Evolutionary conservation across 1,140 invertebrate species (phyloP).

Genomic region (Sycobia sp.): DNA sequence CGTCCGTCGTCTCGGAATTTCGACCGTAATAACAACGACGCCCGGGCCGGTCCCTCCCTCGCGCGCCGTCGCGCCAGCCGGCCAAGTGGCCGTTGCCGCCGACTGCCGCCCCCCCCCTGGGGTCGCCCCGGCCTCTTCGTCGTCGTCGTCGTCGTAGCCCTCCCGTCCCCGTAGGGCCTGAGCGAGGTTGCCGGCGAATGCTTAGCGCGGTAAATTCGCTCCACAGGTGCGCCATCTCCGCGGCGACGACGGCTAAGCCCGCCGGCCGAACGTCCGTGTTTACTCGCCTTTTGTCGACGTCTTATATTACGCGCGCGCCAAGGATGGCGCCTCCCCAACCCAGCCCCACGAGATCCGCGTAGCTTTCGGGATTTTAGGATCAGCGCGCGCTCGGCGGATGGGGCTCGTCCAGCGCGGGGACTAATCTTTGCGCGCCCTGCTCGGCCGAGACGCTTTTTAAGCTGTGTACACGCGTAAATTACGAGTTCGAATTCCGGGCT

Average conservation of each 20-base stretch:
- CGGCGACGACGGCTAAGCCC: slow-evolving; percentile 19
- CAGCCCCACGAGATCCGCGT: background rate
- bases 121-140: no score
- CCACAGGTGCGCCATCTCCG: slow-evolving; percentile 62
- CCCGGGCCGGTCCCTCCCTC: no score
- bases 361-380: slow-evolving; percentile 26
- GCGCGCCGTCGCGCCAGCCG: no score
- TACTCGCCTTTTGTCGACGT: slow-evolving; percentile 49
- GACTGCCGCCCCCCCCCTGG: no score
- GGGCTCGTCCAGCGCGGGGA: background rate
- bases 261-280: slow-evolving; percentile 45
- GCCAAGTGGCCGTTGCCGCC: no score
- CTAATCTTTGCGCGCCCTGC: slow-evolving; percentile 2
- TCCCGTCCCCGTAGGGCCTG: background rate
- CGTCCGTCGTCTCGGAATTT: no score
- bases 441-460: no score
- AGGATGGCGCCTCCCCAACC: no score
- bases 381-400: background rate
- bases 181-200: slow-evolving; percentile 58
- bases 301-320: slow-evolving; percentile 2
- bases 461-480: no score
- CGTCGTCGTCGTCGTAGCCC: slow-evolving; percentile 22
- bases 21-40: no score
- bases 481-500: no score
- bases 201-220: slow-evolving; percentile 64